Conservation (phyloP, 2,113 vertebrate species). For the Mesembrinibis cayennensis region DNA sequence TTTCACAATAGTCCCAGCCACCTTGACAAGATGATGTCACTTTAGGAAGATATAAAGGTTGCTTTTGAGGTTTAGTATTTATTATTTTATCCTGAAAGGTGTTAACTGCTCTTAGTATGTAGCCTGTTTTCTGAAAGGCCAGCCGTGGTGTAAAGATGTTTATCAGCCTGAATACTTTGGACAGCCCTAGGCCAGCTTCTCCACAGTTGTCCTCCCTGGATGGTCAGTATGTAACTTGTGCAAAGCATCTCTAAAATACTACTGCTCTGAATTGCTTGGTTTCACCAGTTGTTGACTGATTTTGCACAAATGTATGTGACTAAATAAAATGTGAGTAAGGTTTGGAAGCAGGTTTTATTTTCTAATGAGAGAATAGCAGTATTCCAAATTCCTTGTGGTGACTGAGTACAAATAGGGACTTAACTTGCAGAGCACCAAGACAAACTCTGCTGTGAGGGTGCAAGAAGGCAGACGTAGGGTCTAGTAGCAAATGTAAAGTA, state of each 20-base stretch:
- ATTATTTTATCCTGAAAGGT: background rate
- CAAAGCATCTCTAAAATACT: background rate
- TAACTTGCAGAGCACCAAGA: background rate
- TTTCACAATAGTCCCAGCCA: background rate
- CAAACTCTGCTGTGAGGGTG: background rate
- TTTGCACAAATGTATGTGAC: background rate
- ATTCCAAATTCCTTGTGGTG: background rate
- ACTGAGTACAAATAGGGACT: background rate
- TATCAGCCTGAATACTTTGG: background rate
- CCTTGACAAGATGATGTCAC: background rate
- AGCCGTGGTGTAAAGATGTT: background rate
- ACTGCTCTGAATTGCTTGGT: background rate
- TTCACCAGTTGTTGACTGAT: background rate
- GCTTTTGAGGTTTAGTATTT: background rate
- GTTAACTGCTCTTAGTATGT: background rate
- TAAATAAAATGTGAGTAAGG: background rate
- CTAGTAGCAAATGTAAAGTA: background rate
- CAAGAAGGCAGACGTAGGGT: background rate
- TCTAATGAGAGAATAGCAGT: background rate
- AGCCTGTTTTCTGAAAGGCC: background rate
- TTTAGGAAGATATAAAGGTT: background rate
- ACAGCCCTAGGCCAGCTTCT: background rate
- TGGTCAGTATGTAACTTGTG: background rate
- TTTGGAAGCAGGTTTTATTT: background rate
- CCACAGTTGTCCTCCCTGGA: background rate